phyloP scores from a whole-genome alignment of 2,888 invertebrate species.

The Elysia crispata region DNA sequence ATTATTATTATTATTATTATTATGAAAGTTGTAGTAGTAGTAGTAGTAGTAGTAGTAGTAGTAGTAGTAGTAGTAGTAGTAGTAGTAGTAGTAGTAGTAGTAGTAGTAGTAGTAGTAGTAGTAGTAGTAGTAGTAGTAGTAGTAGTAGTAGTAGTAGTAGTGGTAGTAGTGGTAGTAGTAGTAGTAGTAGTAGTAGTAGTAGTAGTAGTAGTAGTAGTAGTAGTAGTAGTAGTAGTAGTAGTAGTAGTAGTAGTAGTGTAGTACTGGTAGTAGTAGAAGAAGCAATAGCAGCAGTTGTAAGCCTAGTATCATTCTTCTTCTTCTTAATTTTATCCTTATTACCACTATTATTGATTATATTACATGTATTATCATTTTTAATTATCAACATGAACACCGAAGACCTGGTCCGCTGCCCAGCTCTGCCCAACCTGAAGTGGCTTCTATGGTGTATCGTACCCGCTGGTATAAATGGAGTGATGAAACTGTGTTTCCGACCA shows the following conservation, averaged over 20 bases:
- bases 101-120: constrained; percentile 37
- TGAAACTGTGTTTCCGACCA: too few relatives aligned
- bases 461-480: too few relatives aligned
- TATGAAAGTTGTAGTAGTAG: constrained; percentile 12
- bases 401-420: too few relatives aligned
- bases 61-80: constrained; percentile 34
- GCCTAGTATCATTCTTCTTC: too few relatives aligned
- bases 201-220: background rate
- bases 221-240: background rate
- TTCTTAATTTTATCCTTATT: too few relatives aligned
- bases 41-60: constrained; percentile 35
- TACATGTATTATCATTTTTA: too few relatives aligned
- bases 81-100: constrained; percentile 37
- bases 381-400: too few relatives aligned
- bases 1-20: too few relatives aligned
- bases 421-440: too few relatives aligned
- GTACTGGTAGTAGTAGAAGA: too few relatives aligned
- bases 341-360: too few relatives aligned
- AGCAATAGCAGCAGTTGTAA: background rate
- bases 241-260: background rate
- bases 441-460: too few relatives aligned
- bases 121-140: constrained; percentile 37
- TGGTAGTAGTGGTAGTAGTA: background rate
- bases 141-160: constrained; percentile 30
- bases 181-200: background rate